Percentiles rank a stretch among this genome's conserved stretches.
These are phyloP conservation scores for Rhamphomyia laevipes DNA, from an alignment of 2,888 invertebrate species.

Conservation along the genomic window DNA sequence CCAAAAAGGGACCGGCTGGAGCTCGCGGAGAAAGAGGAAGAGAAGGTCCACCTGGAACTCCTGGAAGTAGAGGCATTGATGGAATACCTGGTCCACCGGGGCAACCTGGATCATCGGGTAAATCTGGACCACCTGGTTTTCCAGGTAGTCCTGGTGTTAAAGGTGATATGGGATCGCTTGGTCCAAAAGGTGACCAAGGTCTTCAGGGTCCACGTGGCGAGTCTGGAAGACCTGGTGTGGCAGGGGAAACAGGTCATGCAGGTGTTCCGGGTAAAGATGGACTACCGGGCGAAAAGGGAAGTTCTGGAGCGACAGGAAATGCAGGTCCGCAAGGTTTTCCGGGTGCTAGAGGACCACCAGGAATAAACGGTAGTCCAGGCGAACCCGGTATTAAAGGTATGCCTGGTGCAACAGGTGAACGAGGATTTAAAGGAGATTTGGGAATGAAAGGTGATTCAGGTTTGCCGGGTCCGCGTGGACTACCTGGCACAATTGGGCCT, in stretches of 20 bases:
- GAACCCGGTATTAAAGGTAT: conserved; percentile 63
- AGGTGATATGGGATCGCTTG: conserved; percentile 62
- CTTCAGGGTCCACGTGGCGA: conserved; percentile 72
- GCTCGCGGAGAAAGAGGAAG: conserved; percentile 73
- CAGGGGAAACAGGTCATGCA: conserved; percentile 62
- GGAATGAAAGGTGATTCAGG: conserved; percentile 70
- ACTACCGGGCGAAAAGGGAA: conserved; percentile 67
- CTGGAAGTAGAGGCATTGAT: conserved; percentile 67
- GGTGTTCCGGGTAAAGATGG: conserved; percentile 74
- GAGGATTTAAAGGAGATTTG: conserved; percentile 66
- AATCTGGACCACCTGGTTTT: conserved; percentile 74
- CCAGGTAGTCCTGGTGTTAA: conserved; percentile 68
- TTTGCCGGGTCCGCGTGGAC: conserved; percentile 57
- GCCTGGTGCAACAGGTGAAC: conserved; percentile 62
- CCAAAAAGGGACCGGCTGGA: conserved; percentile 58
- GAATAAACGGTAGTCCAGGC: conserved; percentile 60
- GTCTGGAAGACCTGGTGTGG: conserved; percentile 62
- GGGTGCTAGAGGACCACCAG: conserved; percentile 66
- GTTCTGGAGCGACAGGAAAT: conserved; percentile 57
- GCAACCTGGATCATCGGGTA: conserved; percentile 58
- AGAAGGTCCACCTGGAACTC: conserved; percentile 67
- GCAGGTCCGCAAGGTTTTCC: conserved; percentile 72
- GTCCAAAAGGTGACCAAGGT: conserved; percentile 72
- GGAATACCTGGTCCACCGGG: conserved; percentile 64
- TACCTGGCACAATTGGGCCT: conserved; percentile 60